Base-by-base conservation (phyloP, 2,797 vertebrate species). In the Sebastes reedi region DNA sequence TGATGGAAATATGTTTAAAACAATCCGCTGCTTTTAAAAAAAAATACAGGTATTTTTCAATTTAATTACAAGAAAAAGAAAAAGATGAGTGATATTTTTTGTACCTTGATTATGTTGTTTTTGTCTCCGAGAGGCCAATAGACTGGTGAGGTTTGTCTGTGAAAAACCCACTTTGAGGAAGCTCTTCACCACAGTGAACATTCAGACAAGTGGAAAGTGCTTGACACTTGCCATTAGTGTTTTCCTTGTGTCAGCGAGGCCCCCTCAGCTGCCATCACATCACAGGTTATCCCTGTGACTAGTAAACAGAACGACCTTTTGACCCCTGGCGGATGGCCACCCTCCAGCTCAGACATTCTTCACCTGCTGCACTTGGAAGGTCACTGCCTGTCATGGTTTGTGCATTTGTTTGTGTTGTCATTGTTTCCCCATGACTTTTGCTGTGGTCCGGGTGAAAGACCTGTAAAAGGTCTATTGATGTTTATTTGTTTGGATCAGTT, bases 211-310 rank as follows among this genome's bases (percentile, higher is more conserved):
- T 83, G 85, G 79, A 82, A 86, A 90, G 80, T 74, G 72, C 77
- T 83, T 90, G 90, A 92, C 89, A 89, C 85, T 79, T 86, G 88
- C 81, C 78, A 71, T 78, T 82, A 74, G 84, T 73, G 73, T 79
- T 82, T 83, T 75, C 75, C 54, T 83, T 80, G 69, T 87, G 82
- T 84, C 88, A 86, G 76, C 10, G 7, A 72, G 59, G 71, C 55
- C 59, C 70, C 70, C 65, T 84, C 79, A 71, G 86, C 85, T 82
- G 82, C 81, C 84, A 71, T 85, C 80, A 77, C 75, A 76, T 78
- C 60, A 67, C 74, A 81, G 85, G 84, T 92, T 85, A 85, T 91
- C 84, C 81, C 58, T 56, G 29, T 66, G 68, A 78, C 66, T 66
- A 61, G 84, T 81, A 81, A 89, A 86, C 83, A 77, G 65, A 16